phyloP scores from a whole-genome alignment of 1,140 invertebrate species.

The Agrypnia vestita region DNA sequence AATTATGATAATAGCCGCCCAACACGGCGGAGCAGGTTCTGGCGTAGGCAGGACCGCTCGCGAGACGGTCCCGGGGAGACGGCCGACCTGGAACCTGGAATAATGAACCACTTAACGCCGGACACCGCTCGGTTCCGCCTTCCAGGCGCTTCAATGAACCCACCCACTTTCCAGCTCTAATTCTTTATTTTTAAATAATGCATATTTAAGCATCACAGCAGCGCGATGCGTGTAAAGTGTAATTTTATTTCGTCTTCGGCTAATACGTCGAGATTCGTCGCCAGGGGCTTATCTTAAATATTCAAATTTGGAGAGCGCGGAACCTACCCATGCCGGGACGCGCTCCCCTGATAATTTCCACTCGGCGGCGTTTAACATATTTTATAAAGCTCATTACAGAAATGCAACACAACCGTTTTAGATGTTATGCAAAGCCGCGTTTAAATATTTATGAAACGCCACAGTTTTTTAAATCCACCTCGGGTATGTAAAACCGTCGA shows the following conservation, averaged over 20 bases:
- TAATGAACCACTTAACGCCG: conserved; percentile 38
- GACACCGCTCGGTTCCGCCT: conserved; percentile 12
- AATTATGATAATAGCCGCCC: conserved; percentile 61
- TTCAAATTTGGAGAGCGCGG: conserved; percentile 27
- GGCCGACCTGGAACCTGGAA: not conserved
- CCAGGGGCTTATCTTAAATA: conserved; percentile 35
- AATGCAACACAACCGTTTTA: conserved; percentile 30
- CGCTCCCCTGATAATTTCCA: conserved; percentile 28
- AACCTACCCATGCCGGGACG: not conserved
- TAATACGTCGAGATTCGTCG: conserved; percentile 27
- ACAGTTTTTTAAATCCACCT: not conserved
- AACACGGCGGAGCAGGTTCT: conserved; percentile 33
- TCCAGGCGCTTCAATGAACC: conserved; percentile 16
- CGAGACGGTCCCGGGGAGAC: conserved; percentile 7
- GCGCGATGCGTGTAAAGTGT: conserved; percentile 22
- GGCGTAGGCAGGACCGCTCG: conserved; percentile 33
- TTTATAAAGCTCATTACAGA: conserved; percentile 41
- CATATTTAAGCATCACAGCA: conserved; percentile 25
- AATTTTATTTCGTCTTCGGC: conserved; percentile 38
- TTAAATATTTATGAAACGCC: conserved; percentile 32
- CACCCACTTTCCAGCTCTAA: conserved; percentile 29
- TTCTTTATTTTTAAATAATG: conserved; percentile 1
- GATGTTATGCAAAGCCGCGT: conserved; percentile 8
- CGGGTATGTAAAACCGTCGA: too few relatives aligned
- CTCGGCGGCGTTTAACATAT: conserved; percentile 31